Evolutionary conservation across 1,140 invertebrate genomes (phyloP).

Genomic region (Cydia splendana): DNA sequence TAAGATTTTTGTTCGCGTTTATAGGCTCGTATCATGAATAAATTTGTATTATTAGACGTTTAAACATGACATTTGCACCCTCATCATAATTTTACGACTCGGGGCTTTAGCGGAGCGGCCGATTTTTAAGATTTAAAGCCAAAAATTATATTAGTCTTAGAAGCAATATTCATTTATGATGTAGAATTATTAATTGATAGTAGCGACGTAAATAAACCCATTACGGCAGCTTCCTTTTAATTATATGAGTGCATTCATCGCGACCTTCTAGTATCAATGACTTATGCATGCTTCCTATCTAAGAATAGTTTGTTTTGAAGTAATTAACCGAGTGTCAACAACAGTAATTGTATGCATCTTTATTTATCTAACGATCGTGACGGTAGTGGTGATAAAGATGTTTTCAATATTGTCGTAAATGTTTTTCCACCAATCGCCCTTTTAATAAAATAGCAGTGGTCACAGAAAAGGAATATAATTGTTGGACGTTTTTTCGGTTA

Average conservation of each 20-base stretch:
- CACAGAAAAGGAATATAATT: no score
- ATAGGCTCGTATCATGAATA: conserved; percentile 32
- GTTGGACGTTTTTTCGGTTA: no score
- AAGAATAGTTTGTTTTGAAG: conserved; percentile 25
- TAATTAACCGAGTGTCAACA: conserved; percentile 17
- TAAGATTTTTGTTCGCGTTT: conserved; percentile 39
- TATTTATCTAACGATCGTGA: conserved; percentile 18
- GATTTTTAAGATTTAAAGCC: not conserved
- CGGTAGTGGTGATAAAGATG: conserved; percentile 1
- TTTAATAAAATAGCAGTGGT: no score
- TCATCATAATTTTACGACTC: not conserved
- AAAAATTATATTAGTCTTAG: no score
- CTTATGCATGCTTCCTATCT: conserved; percentile 21
- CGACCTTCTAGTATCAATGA: conserved; percentile 22
- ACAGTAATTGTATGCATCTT: not conserved
- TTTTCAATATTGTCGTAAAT: not conserved
- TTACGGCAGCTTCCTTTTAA: conserved; percentile 14
- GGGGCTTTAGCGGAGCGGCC: not conserved
- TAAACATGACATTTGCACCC: not conserved
- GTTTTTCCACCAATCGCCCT: not conserved
- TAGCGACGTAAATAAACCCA: conserved; percentile 5
- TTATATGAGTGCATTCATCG: conserved; percentile 25
- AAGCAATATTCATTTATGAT: conserved; percentile 1
- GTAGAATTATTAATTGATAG: not conserved
- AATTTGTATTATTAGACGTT: conserved; percentile 9